Evolutionary conservation across 2,113 vertebrate species (phyloP).

Genomic region (Alectura lathami): DNA sequence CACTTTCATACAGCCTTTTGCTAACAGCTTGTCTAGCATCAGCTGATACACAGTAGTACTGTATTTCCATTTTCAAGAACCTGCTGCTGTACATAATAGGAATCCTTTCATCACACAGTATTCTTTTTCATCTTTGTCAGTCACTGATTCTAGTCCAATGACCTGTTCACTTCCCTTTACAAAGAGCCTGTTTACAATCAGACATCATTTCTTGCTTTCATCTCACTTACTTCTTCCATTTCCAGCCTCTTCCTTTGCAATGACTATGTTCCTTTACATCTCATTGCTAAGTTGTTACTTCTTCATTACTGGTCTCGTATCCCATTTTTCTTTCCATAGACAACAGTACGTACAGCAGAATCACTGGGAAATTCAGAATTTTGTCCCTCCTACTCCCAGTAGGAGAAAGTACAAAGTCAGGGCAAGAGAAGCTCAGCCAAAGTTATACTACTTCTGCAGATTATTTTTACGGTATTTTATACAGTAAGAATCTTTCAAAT

Average conservation of each 20-base stretch:
- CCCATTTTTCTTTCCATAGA: not conserved
- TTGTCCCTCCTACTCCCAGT: not conserved
- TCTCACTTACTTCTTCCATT: not conserved
- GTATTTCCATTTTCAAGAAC: slow-evolving; percentile 27
- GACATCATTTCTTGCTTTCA: slow-evolving; percentile 7
- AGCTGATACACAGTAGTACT: not conserved
- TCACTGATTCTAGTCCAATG: not conserved
- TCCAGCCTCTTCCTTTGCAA: not conserved
- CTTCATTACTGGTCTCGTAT: not conserved
- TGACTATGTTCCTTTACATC: not conserved
- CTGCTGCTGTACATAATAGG: not conserved
- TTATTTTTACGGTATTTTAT: not conserved
- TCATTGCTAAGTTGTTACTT: not conserved
- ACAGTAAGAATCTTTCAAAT: not conserved
- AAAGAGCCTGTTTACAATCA: slow-evolving; percentile 1
- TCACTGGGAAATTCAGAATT: not conserved
- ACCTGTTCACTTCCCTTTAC: slow-evolving; percentile 24
- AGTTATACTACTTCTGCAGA: not conserved
- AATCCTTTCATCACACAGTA: slow-evolving; percentile 33
- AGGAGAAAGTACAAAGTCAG: not conserved
- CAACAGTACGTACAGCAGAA: not conserved
- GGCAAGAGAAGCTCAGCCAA: not conserved
- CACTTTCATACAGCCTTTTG: not conserved
- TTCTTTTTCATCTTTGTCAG: slow-evolving; percentile 28
- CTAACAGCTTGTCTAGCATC: not conserved